phyloP scores from a whole-genome alignment of 2,113 vertebrate species.

The Formicarius rufipectus region DNA sequence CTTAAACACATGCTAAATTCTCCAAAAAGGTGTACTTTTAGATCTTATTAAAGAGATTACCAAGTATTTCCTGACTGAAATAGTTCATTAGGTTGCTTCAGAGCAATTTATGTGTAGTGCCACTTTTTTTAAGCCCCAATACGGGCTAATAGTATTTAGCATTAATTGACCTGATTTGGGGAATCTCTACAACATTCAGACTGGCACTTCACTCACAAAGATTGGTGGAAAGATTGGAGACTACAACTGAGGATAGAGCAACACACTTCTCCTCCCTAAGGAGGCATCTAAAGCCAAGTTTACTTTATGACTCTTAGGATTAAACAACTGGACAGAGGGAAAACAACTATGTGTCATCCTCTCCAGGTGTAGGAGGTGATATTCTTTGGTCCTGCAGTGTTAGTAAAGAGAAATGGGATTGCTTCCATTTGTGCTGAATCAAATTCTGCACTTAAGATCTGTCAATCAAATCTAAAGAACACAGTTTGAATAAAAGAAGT shows the following conservation, averaged over 20 bases:
- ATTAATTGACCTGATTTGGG: too few relatives aligned
- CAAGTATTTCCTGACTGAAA: background rate
- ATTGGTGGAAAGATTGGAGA: background rate
- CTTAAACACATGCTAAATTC: background rate
- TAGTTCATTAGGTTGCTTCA: background rate
- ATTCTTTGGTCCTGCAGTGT: background rate
- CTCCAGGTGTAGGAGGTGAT: too few relatives aligned
- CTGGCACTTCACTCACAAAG: background rate
- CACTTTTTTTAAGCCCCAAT: background rate
- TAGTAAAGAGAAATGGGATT: background rate
- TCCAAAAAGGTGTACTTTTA: background rate
- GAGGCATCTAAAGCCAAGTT: background rate
- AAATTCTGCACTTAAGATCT: background rate
- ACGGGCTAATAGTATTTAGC: background rate
- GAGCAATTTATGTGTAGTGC: background rate
- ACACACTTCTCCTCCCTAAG: background rate
- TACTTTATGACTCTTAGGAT: background rate
- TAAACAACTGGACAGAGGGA: background rate
- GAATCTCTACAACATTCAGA: background rate
- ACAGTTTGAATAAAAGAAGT: background rate
- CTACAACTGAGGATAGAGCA: background rate
- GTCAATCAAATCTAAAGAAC: background rate
- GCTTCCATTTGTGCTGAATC: background rate
- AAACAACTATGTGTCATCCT: background rate
- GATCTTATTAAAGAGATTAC: background rate